Conservation (phyloP, 2,113 vertebrate genomes). For the Plotosus lineatus region DNA sequence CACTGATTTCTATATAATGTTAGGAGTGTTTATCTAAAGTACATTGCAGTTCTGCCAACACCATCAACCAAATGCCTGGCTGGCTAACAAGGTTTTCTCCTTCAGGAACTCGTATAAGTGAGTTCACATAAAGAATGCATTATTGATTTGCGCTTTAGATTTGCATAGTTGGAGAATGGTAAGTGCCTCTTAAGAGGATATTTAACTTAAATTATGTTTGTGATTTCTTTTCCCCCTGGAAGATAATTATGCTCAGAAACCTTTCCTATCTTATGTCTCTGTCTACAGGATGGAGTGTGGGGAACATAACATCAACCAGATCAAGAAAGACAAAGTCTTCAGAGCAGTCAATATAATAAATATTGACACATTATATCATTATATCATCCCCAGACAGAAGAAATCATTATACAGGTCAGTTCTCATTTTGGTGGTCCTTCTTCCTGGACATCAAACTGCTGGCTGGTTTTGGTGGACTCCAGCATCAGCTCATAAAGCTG, state of each 20-base stretch:
- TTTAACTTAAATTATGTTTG: conserved; percentile 14
- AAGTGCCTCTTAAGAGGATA: conserved; percentile 5
- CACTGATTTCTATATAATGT: not conserved
- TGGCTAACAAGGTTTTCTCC: conserved; percentile 43
- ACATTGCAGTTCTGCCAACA: not conserved
- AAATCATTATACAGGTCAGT: conserved; percentile 10
- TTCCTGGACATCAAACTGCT: conserved; percentile 76
- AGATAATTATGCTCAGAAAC: not conserved
- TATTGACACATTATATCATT: conserved; percentile 18
- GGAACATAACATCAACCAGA: not conserved
- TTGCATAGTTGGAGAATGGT: conserved; percentile 30
- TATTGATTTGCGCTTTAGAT: conserved; percentile 46
- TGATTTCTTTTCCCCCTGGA: conserved; percentile 22
- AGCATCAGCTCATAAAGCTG: conserved; percentile 90
- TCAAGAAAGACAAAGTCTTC: not conserved
- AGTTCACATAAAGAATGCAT: conserved; percentile 39
- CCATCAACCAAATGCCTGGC: conserved; percentile 15
- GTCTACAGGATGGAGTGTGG: conserved; percentile 19
- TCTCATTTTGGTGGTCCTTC: conserved; percentile 60
- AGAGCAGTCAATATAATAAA: not conserved
- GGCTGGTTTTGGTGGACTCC: conserved; percentile 83
- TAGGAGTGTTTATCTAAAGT: not conserved
- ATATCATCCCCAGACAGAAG: conserved; percentile 38
- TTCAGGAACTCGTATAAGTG: conserved; percentile 43
- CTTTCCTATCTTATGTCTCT: conserved; percentile 14